Percentiles rank a stretch among this genome's conserved stretches.
Evolutionary conservation across 2,888 invertebrate species (phyloP).

Genomic region (Drosophila nigritarsus): DNA sequence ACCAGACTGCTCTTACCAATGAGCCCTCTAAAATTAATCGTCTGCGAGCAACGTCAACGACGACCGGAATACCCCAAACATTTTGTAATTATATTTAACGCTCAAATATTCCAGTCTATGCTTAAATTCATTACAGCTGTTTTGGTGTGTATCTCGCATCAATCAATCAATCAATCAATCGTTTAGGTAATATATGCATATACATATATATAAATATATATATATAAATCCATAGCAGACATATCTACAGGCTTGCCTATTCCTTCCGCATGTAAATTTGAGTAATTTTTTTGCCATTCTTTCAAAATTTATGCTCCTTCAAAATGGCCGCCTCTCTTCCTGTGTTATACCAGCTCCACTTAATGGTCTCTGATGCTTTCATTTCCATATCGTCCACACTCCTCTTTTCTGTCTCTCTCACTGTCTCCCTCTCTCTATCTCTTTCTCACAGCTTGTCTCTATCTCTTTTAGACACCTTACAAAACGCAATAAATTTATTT

Average conservation of each 20-base stretch:
- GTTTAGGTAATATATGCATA: background rate
- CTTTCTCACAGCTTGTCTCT: background rate
- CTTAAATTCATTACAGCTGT: constrained; percentile 14
- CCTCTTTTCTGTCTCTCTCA: background rate
- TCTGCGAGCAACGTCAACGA: constrained; percentile 4
- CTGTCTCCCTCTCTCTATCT: too few species aligned
- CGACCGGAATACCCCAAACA: background rate
- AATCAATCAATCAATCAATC: background rate
- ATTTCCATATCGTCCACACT: background rate
- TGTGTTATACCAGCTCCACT: background rate
- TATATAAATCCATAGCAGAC: background rate
- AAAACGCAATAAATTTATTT: background rate
- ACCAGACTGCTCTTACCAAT: constrained; percentile 9
- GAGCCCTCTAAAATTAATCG: constrained; percentile 12
- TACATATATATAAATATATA: background rate
- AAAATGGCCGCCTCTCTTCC: background rate
- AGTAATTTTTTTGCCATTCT: background rate
- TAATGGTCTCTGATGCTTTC: background rate
- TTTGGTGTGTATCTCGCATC: background rate
- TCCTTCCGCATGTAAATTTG: background rate
- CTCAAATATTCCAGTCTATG: constrained; percentile 18
- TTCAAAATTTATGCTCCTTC: background rate
- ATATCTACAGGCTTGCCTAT: background rate
- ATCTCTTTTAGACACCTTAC: background rate
- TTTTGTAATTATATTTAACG: constrained; percentile 5